These are phyloP conservation scores for Pseudochirops cupreus DNA, from an alignment of 2,797 vertebrate genomes.

Conservation along the genomic window DNA sequence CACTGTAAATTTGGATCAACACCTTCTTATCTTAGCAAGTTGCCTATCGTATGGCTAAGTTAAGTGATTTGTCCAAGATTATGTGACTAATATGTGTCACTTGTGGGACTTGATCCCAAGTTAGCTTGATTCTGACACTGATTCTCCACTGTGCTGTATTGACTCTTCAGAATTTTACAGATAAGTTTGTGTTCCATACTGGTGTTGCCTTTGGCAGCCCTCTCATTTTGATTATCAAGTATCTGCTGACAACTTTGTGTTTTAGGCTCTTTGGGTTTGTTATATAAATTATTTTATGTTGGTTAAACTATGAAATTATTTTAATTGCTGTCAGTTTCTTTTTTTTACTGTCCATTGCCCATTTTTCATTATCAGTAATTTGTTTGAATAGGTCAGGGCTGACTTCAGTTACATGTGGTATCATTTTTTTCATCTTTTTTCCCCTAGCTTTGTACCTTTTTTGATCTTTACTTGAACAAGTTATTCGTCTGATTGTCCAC, in stretches of 20 bases:
- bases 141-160: background rate
- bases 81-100: background rate
- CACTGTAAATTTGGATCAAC: background rate
- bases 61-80: background rate
- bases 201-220: background rate
- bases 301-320: background rate
- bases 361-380: background rate
- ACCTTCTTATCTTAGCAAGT: background rate
- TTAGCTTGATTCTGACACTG: background rate
- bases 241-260: background rate
- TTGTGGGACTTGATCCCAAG: background rate
- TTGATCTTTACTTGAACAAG: background rate
- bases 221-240: background rate
- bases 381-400: background rate
- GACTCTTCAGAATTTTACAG: background rate
- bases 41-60: background rate
- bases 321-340: background rate
- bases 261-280: background rate
- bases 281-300: background rate
- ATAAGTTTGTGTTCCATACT: background rate
- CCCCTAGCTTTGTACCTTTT: background rate
- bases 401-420: background rate
- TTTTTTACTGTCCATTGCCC: background rate
- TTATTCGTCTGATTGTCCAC: background rate
- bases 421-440: background rate